Evolutionary conservation across 2,888 invertebrate species (phyloP).

Genomic region (Orchesellides sinensis): DNA sequence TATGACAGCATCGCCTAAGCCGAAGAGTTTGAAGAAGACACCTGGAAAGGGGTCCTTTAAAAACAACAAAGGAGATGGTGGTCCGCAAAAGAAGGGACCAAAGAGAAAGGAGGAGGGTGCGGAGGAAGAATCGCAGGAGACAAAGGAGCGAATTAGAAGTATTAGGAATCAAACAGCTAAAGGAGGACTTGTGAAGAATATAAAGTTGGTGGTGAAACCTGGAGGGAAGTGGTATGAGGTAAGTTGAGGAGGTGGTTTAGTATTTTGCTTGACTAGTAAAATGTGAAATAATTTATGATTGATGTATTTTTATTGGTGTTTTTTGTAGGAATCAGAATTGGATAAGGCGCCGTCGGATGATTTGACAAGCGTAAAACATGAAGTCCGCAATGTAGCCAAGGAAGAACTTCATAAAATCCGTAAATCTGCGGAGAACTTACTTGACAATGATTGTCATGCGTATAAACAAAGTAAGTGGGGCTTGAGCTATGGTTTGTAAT

Average conservation of each 20-base stretch:
- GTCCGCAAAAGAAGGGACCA: background rate
- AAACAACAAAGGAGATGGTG: no score
- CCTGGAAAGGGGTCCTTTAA: slow-evolving; percentile 15
- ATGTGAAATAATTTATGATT: background rate
- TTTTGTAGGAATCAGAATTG: background rate
- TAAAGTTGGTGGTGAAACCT: slow-evolving; percentile 35
- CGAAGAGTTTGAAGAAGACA: slow-evolving; percentile 25
- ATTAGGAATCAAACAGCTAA: background rate
- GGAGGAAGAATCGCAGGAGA: background rate
- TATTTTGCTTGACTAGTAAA: background rate
- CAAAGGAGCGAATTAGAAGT: slow-evolving; percentile 24
- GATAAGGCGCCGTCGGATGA: background rate
- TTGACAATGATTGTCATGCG: slow-evolving; percentile 59
- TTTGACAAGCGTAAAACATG: background rate
- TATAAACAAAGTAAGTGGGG: slow-evolving; percentile 60
- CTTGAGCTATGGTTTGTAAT: background rate
- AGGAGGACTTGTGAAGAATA: background rate
- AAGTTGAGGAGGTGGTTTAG: background rate
- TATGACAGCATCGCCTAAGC: slow-evolving; percentile 9
- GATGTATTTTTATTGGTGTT: background rate
- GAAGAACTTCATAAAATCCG: slow-evolving; percentile 47
- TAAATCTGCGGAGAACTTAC: slow-evolving; percentile 47
- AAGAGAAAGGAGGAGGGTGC: background rate
- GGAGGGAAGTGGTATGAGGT: slow-evolving; percentile 57
- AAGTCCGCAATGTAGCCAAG: background rate